These are phyloP conservation scores for Sitta carolinensis DNA, from an alignment of 2,797 vertebrate genomes.

Conservation along the genomic window DNA sequence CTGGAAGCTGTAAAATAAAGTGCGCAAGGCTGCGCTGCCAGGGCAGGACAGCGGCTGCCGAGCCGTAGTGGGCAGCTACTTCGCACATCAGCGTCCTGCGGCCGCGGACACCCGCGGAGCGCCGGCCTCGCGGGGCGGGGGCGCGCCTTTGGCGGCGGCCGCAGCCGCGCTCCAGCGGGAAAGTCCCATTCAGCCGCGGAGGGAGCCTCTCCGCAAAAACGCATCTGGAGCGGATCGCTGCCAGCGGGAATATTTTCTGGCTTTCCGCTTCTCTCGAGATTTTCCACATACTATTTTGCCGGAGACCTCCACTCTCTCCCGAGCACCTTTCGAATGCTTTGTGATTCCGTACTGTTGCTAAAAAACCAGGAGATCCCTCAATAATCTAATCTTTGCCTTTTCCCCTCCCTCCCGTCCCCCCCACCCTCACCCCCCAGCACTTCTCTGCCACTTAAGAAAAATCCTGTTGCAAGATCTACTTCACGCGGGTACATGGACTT, in stretches of 20 bases:
- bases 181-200: not conserved
- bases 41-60: not conserved
- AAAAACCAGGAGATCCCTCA: not conserved
- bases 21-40: not conserved
- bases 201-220: not conserved
- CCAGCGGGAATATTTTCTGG: not conserved
- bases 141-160: not conserved
- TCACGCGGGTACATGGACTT: not conserved
- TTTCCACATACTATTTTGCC: not conserved
- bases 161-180: not conserved
- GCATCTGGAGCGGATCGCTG: not conserved
- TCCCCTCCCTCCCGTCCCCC: no score
- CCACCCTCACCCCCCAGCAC: no score
- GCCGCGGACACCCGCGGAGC: not conserved
- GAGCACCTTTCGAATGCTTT: not conserved
- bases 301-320: not conserved
- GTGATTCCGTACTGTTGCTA: not conserved
- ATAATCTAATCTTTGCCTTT: not conserved
- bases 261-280: not conserved
- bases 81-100: not conserved
- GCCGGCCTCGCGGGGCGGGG: not conserved
- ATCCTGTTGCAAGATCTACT: not conserved
- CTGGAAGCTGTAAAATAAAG: not conserved
- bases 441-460: not conserved
- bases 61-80: not conserved